These are phyloP conservation scores for Elachura formosa DNA, from an alignment of 2,113 vertebrate species.

Conservation along the genomic window DNA sequence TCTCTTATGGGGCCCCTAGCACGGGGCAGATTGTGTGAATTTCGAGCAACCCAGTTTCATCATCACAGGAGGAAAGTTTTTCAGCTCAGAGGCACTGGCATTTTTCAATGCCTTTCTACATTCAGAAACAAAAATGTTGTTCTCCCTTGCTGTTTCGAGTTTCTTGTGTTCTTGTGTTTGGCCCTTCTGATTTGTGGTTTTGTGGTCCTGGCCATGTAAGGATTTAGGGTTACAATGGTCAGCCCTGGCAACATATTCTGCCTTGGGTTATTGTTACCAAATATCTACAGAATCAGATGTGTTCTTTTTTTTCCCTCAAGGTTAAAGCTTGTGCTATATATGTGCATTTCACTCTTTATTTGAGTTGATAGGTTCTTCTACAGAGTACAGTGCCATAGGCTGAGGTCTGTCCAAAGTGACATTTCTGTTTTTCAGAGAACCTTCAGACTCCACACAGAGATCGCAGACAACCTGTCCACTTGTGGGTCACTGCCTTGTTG, in stretches of 20 bases:
- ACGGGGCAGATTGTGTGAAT: not conserved
- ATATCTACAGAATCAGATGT: not conserved
- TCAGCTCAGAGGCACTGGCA: not conserved
- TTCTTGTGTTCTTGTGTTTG: not conserved
- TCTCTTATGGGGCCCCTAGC: not conserved
- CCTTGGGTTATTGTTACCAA: not conserved
- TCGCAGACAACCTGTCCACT: not conserved
- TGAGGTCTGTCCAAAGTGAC: not conserved
- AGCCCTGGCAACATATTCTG: not conserved
- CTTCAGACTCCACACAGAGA: not conserved
- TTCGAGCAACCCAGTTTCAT: rapidly evolving
- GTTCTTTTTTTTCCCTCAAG: not conserved
- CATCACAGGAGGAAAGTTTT: not conserved
- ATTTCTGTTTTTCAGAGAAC: not conserved
- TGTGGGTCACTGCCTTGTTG: not conserved
- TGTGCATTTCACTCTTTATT: not conserved
- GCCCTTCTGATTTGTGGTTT: not conserved
- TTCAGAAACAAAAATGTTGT: not conserved
- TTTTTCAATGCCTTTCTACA: not conserved
- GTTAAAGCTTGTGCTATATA: not conserved
- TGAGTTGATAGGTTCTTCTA: not conserved
- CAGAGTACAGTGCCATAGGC: not conserved
- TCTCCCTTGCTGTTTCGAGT: not conserved
- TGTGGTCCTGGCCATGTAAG: not conserved
- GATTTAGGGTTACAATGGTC: rapidly evolving